Conservation (phyloP, 2,113 vertebrate species). For the Eretmochelys imbricata region DNA sequence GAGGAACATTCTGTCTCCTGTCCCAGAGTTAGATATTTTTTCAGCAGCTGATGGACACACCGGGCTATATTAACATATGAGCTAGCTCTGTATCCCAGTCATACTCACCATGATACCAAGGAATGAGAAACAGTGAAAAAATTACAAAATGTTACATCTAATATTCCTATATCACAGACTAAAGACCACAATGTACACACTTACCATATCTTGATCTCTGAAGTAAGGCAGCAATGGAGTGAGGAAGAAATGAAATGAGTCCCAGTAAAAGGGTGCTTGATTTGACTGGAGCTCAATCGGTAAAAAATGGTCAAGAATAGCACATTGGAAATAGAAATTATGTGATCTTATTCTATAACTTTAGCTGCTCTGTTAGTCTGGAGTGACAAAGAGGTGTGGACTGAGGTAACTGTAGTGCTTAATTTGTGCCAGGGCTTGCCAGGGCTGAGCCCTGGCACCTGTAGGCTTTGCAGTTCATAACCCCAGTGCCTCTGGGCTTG, state of each 20-base stretch:
- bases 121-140: not conserved
- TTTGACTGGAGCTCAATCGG: not conserved
- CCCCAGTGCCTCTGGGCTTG: no score
- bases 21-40: not conserved
- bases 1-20: not conserved
- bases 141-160: no score
- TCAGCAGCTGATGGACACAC: not conserved
- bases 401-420: not conserved
- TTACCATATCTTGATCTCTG: not conserved
- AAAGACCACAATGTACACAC: not conserved
- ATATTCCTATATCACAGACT: not conserved
- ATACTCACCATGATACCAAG: not conserved
- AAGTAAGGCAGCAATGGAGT: constrained; percentile 5
- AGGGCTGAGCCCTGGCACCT: no score
- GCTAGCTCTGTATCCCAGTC: not conserved
- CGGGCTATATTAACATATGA: not conserved
- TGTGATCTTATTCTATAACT: not conserved
- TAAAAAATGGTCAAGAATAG: not conserved
- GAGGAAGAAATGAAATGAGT: not conserved
- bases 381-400: not conserved
- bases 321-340: not conserved
- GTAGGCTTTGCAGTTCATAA: no score
- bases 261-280: not conserved
- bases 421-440: no score
- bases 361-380: not conserved